Base-by-base conservation (phyloP, 2,888 invertebrate species). In the Andricus curvator region DNA sequence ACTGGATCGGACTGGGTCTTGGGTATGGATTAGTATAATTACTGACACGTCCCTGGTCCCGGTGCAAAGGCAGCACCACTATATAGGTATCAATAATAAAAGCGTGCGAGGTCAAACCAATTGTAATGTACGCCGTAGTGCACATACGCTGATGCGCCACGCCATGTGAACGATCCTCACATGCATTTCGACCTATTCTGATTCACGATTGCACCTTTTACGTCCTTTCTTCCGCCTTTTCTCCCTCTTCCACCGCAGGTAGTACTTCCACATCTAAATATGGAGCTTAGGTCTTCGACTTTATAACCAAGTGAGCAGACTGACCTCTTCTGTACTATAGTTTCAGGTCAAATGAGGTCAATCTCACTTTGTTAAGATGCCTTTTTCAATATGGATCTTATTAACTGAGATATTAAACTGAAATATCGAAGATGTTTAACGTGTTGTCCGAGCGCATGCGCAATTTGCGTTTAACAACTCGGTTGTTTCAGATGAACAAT, bases 71-170 rank as follows among this genome's bases (percentile, higher is more conserved):
- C 66, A 37, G n/a, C 29, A 51, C 51, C 48, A 51, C 37, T 77
- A 48, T 48, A 80, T 48, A 80, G 66, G 78, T 87, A 89, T 89
- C 89, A 91, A 91, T 90, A 90, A 91, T 90, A 89, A 89, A 90
- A 89, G 84, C 85, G 82, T 83, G 85, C 90, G 91, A 91, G 90
- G 91, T 90, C 91, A 87, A 89, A 90, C 85, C 90, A 91, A 91
- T 91, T 90, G 88, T 88, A 88, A 88, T 85, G 88, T 86, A 82
- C 83, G 87, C 78, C 78, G 79, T 79, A 80, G 67, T 37, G 29
- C 37, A 51, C 56, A 44, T 37, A 74, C 78, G 74, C 80, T 25
- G 78, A 78, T 56, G 80, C 51, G 15, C 25, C 82, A 83, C 81
- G 85, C 84, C 88, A 89, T 88, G 85, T 89, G 89, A 85, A 80